Base-by-base conservation (phyloP, 2,797 vertebrate genomes). In the Poeciliopsis gracilis region DNA sequence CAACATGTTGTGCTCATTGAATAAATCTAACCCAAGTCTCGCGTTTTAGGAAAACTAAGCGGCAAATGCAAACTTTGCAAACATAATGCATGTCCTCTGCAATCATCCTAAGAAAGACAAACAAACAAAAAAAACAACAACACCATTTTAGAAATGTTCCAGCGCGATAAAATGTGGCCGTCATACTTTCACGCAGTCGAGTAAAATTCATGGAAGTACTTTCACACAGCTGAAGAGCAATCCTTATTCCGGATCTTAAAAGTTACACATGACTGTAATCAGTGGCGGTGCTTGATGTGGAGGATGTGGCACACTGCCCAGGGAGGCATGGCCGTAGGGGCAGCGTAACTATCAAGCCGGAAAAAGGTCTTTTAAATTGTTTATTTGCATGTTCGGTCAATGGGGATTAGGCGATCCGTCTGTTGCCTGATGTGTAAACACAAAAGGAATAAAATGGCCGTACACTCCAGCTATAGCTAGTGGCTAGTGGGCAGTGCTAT, bases 81-180 rank as follows among this genome's bases (percentile, higher is more conserved):
- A 80, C 82, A 20, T 43, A 49, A 73, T 8, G 28, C 61, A 9
- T 38, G 36, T 38, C 36, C 36, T 38, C 36, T 38, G 36, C 36
- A 38, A 38, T 38, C 0, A 38, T 38, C 36, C 36, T 38, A 38
- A 38, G 36, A 38, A 5, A 38, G 5, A 5, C 5, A 38, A 5
- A 38, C 36, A 38, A 61, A 46, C 43, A 46, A 46, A 16, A 43
- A 43, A 43, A 10, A 43, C 41, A 43, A 2, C 5, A 0, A 0
- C 45, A 67, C 77, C 63, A 83, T 80, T 28, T 4, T 79, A 83
- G 81, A 86, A 84, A 84, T 72, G 77, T 89, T 77, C 87, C 43
- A 82, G 74, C 36, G 77, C 63, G 53, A 82, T 51, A 82, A 75
- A 76, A 49, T 77, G 41, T 12, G n/a, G 83, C 28, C 30, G 59